Conservation (phyloP, 2,888 invertebrate species). For the Stenolophus ochropezus region DNA sequence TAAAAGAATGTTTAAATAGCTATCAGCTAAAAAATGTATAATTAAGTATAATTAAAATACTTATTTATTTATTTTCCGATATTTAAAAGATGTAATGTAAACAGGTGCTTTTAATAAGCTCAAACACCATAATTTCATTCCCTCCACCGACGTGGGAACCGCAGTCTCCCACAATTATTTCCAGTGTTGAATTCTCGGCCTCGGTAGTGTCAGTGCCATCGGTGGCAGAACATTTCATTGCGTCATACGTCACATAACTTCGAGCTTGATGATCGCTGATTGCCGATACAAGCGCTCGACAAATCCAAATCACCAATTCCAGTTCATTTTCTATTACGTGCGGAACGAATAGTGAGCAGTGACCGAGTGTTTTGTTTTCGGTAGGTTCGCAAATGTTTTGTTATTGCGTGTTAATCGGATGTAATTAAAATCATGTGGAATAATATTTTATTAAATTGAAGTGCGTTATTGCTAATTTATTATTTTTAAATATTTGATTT, state of each 20-base stretch:
- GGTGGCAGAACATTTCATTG: too few species aligned
- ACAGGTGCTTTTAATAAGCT: background rate
- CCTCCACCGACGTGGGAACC: background rate
- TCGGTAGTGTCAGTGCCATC: background rate
- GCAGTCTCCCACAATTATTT: constrained; percentile 17
- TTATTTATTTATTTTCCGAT: background rate
- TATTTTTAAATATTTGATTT: too few species aligned
- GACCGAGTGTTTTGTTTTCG: constrained; percentile 1
- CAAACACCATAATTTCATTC: background rate
- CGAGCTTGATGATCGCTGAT: constrained; percentile 31
- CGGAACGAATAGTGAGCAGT: background rate
- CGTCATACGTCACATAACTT: too few species aligned
- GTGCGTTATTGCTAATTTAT: too few species aligned
- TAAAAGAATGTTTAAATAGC: too few species aligned
- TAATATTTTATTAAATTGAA: too few species aligned
- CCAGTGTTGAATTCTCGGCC: background rate
- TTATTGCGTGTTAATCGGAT: background rate
- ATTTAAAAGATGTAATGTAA: background rate
- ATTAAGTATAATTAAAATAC: background rate
- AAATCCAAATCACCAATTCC: background rate
- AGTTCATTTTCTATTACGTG: background rate
- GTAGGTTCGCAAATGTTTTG: background rate
- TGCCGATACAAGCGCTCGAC: constrained; percentile 13
- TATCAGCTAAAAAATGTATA: background rate
- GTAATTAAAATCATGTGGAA: background rate